Evolutionary conservation across 2,113 vertebrate genomes (phyloP).

Genomic region (Abramis brama): DNA sequence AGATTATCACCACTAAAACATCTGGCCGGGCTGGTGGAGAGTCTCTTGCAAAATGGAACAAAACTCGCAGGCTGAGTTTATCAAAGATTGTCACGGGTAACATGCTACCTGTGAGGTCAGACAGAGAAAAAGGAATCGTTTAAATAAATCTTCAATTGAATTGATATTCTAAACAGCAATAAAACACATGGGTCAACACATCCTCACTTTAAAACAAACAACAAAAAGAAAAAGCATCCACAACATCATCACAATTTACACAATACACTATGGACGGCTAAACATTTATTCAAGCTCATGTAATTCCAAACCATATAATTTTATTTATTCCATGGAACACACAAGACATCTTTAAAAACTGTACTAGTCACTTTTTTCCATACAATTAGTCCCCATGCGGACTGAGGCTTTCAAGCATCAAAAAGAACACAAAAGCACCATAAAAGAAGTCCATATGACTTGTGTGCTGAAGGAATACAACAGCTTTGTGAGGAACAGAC

Average conservation of each 20-base stretch:
- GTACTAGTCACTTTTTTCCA: background rate
- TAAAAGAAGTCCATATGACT: background rate
- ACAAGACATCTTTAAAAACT: background rate
- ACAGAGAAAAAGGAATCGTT: too few relatives aligned
- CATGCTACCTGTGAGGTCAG: slow-evolving; percentile 81
- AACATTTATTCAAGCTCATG: background rate
- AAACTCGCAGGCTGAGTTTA: slow-evolving; percentile 90
- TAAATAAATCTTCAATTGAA: too few relatives aligned
- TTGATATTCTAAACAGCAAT: background rate
- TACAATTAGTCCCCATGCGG: background rate
- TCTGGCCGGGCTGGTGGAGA: slow-evolving; percentile 85
- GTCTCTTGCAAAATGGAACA: slow-evolving; percentile 93
- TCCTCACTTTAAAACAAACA: background rate
- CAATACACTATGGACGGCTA: background rate
- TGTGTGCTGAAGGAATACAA: background rate
- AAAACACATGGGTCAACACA: background rate
- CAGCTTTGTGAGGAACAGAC: background rate
- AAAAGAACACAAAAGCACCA: background rate
- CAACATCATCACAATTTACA: background rate
- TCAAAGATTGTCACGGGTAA: slow-evolving; percentile 94
- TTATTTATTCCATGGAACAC: background rate
- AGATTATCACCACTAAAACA: slow-evolving; percentile 94
- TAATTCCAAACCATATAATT: background rate
- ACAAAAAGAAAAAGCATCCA: background rate
- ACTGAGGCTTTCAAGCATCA: background rate